A percentile compares a stretch with the other conserved stretches of the same genome.
Evolutionary conservation across 2,797 vertebrate genomes (phyloP).

Genomic region (Gallirallus australis): DNA sequence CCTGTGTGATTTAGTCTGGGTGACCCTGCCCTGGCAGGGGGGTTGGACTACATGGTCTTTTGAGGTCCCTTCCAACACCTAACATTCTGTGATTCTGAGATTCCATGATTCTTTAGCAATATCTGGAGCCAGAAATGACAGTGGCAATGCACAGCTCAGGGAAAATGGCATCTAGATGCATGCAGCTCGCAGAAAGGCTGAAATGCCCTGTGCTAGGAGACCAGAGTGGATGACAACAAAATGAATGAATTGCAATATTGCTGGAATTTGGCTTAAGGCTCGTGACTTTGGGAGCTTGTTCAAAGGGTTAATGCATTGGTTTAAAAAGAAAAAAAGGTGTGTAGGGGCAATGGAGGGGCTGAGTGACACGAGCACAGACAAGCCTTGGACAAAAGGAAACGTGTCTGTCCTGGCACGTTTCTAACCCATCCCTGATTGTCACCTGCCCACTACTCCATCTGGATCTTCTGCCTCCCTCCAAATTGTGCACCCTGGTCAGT

Average conservation of each 20-base stretch:
- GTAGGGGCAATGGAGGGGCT: neutral
- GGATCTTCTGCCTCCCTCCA: neutral
- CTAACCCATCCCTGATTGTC: neutral
- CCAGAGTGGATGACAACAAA: neutral
- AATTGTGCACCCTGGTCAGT: neutral
- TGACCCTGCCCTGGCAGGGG: too few relatives aligned
- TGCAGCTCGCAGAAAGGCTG: neutral
- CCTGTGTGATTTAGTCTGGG: too few relatives aligned
- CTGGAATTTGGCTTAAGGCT: neutral
- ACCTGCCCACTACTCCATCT: neutral
- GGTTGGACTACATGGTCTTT: too few relatives aligned
- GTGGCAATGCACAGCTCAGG: neutral
- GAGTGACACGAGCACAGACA: neutral
- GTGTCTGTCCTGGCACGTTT: neutral
- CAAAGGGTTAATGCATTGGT: neutral
- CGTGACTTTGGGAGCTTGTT: neutral
- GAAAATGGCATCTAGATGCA: neutral
- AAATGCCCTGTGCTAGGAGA: neutral
- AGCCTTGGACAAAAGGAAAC: neutral
- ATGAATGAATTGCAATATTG: neutral
- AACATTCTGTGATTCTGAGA: neutral
- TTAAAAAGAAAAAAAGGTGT: neutral
- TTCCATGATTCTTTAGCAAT: neutral
- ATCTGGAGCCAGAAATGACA: neutral
- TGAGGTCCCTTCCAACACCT: too few relatives aligned